phyloP scores from a whole-genome alignment of 2,797 vertebrate species.

The Fratercula arctica region DNA sequence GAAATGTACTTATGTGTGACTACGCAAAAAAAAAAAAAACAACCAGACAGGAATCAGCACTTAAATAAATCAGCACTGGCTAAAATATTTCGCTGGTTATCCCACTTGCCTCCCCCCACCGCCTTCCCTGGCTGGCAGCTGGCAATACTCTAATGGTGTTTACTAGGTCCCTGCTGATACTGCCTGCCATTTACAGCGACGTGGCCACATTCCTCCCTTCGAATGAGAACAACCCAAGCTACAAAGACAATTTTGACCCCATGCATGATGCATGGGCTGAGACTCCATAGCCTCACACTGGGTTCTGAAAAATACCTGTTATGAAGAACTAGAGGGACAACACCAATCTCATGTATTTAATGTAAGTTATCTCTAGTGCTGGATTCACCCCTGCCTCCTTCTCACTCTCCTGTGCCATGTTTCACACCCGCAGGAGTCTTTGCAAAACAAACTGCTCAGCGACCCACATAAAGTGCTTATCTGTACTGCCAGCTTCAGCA shows the following conservation, averaged over 20 bases:
- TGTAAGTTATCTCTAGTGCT: not conserved
- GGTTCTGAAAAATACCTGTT: not conserved
- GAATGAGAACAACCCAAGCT: not conserved
- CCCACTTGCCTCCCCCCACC: not conserved
- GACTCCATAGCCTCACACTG: not conserved
- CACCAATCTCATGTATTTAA: not conserved
- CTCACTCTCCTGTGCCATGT: not conserved
- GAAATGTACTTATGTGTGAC: not conserved
- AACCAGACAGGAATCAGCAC: not conserved
- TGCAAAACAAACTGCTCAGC: not conserved
- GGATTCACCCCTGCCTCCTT: not conserved
- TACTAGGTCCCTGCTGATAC: not conserved
- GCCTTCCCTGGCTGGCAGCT: not conserved
- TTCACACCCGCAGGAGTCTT: not conserved
- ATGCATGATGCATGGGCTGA: not conserved
- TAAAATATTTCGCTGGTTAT: not conserved
- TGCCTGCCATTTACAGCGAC: not conserved
- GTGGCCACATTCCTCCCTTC: not conserved
- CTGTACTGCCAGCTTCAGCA: not conserved
- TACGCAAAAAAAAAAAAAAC: not conserved
- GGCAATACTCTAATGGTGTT: not conserved
- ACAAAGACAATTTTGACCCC: not conserved
- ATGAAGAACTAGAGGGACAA: not conserved
- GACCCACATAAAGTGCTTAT: not conserved
- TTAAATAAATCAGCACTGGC: not conserved